phyloP scores from a whole-genome alignment of 2,888 invertebrate genomes.

The Apoda limacodes region DNA sequence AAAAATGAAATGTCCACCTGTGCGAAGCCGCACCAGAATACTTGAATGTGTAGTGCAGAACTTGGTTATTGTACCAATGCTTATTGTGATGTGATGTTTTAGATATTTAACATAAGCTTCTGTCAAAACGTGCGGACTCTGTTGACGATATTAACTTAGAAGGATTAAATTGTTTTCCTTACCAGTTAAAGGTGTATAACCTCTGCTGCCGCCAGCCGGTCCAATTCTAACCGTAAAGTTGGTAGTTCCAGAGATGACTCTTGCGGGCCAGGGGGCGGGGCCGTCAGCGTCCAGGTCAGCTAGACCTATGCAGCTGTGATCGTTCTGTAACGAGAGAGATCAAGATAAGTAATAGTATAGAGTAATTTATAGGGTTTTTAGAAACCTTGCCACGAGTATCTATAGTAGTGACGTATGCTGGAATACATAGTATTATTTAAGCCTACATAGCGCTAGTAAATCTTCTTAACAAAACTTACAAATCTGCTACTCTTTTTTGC shows the following conservation, averaged over 20 bases:
- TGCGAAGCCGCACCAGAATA: too few species aligned
- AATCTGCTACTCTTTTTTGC: too few species aligned
- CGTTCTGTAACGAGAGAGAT: constrained; percentile 65
- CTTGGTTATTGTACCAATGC: not conserved
- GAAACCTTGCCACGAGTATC: too few species aligned
- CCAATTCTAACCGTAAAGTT: constrained; percentile 83
- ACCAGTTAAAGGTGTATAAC: constrained; percentile 86
- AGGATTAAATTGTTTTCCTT: constrained; percentile 9
- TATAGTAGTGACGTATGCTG: too few species aligned
- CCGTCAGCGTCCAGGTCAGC: constrained; percentile 72
- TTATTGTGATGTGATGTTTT: too few species aligned
- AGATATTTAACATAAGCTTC: not conserved
- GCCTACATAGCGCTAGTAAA: too few species aligned
- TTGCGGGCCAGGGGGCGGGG: constrained; percentile 77
- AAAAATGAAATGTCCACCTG: too few species aligned
- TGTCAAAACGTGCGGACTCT: not conserved
- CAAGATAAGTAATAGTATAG: too few species aligned
- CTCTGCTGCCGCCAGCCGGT: constrained; percentile 84
- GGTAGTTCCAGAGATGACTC: constrained; percentile 71
- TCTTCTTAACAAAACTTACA: too few species aligned
- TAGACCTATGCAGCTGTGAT: constrained; percentile 78
- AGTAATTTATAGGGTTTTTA: too few species aligned
- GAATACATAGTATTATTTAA: too few species aligned
- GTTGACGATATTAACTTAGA: not conserved
- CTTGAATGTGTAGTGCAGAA: constrained; percentile 1